Evolutionary conservation across 1,140 invertebrate genomes (phyloP), one percentile per base, ranked within the genome.

Genomic region (Sitobion miscanthi): DNA sequence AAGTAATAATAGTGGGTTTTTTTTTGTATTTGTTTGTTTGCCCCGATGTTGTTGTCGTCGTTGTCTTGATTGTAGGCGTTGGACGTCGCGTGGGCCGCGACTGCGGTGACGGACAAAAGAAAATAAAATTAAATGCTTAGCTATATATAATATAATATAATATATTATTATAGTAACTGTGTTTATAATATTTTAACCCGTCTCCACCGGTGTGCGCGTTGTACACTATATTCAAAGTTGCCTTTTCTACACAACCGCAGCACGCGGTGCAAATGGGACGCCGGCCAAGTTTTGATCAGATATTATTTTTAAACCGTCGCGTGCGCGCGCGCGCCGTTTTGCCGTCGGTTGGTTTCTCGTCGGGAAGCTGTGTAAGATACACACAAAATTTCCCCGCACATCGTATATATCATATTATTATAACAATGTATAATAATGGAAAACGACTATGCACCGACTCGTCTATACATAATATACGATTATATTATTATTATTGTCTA

Each of bases 281-380:
- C 2, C n/a, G n/a, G 62, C 91, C 91, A 92, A 92, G 69, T 92
- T 90, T 83, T 57, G 87, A 83, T 83, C 30, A 17, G 20, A n/a
- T 35, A 38, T 92, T 92, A 92, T 92, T 92, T 92, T 92, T 92
- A 92, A 92, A 82, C 91, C 17, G 8, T 30, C 35, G 38, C n/a
- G 20, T 4, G n/a, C 90, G 3, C 62, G 30, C 62, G 30, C 91
- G 20, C 52, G 21, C 52, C 21, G 52, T 54, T 54, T 21, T 17
- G 52, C 20, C 17, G 49, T 38, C 62, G 2, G 69, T 83, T 77
- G 90, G 47, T 85, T 69, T 92, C 77, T 83, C 77, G 21, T 83
- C 30, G 42, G 47, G 91, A 92, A 77, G 38, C 49, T 89, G 88
- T 89, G n/a, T 35, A 89, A 54, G 20, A 52, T 57, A 9, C 23